Conservation (phyloP, 1,140 invertebrate genomes). For the Lysiphlebus fabarum region DNA sequence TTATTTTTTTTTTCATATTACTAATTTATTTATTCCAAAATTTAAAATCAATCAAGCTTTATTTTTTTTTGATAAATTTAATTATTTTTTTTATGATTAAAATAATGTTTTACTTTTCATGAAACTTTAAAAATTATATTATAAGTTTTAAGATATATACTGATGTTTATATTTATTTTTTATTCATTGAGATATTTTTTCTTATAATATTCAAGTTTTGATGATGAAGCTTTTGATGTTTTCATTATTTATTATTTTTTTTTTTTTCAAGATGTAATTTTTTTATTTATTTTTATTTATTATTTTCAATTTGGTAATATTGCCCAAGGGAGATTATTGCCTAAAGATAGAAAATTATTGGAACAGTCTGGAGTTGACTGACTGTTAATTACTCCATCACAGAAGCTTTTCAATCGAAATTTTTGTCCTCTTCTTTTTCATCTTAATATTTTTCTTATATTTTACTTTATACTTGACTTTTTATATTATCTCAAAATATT, state of each 20-base stretch:
- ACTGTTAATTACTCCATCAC: conserved; percentile 45
- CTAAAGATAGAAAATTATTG: conserved; percentile 38
- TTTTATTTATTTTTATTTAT: background rate
- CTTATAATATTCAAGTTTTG: no score
- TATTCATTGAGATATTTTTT: no score
- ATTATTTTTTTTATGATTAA: no score
- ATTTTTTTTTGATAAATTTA: no score
- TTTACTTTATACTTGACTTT: background rate
- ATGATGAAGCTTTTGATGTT: no score
- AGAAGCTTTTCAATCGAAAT: conserved; percentile 12
- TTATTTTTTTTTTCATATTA: background rate
- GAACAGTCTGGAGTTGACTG: conserved; percentile 39
- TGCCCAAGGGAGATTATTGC: background rate
- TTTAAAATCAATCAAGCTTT: no score
- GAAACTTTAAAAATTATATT: no score
- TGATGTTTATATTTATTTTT: no score
- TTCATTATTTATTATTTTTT: no score
- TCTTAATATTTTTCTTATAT: background rate
- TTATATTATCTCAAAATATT: background rate
- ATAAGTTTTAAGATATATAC: no score
- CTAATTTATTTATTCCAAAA: background rate
- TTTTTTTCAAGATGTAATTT: background rate
- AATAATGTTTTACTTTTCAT: no score
- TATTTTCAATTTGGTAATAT: conserved; percentile 15
- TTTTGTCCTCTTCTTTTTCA: conserved; percentile 14